A percentile compares a stretch with the other conserved stretches of the same genome.
Conservation (phyloP, 53 echinoderm and acorn worm genomes). For the Holothuria leucospilota region DNA sequence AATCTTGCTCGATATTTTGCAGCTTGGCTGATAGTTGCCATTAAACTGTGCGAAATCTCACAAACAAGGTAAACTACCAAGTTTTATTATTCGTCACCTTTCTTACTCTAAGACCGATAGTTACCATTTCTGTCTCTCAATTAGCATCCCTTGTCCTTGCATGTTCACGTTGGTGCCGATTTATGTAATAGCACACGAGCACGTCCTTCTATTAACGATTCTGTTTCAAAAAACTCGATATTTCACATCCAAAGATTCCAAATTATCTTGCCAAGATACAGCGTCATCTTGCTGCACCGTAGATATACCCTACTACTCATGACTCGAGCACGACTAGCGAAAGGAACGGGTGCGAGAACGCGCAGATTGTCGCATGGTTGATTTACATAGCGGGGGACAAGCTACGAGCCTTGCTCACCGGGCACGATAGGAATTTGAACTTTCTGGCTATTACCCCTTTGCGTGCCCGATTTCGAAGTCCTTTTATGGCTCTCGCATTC, state of each 20-base stretch:
- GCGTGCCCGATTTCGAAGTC: constrained; percentile 34
- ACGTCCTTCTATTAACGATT: too few relatives aligned
- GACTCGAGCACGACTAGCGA: neutral
- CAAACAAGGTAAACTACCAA: too few relatives aligned
- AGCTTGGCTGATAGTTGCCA: too few relatives aligned
- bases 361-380: neutral
- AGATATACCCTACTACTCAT: neutral
- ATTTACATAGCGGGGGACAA: constrained; percentile 48
- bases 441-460: constrained; percentile 39
- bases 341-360: neutral
- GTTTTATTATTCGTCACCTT: too few relatives aligned
- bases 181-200: neutral
- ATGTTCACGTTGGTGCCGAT: constrained; percentile 2
- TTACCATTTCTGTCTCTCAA: neutral
- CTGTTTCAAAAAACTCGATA: too few relatives aligned
- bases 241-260: too few relatives aligned
- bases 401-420: constrained; percentile 18
- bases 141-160: constrained; percentile 4
- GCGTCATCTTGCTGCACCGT: neutral
- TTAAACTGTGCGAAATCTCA: too few relatives aligned
- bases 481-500: constrained; percentile 46
- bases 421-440: constrained; percentile 53
- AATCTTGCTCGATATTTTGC: too few relatives aligned
- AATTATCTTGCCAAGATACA: too few relatives aligned
- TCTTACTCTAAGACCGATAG: too few relatives aligned